Evolutionary conservation across 2,113 vertebrate species (phyloP).

Genomic region (Microtus montanus): DNA sequence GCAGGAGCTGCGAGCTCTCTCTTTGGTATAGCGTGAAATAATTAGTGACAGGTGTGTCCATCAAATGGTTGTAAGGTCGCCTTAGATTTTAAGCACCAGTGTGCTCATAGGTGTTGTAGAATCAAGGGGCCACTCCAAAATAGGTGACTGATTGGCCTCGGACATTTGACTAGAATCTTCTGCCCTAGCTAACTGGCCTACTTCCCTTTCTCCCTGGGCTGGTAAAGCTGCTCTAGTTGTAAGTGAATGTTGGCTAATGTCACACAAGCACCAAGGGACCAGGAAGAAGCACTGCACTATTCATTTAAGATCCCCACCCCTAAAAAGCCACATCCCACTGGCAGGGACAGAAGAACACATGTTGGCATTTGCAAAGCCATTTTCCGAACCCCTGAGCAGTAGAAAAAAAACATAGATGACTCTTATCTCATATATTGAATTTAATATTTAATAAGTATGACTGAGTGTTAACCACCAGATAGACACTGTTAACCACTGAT

Average conservation of each 20-base stretch:
- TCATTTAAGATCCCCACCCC: neutral
- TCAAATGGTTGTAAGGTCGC: neutral
- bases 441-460: neutral
- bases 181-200: neutral
- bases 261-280: neutral
- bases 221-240: neutral
- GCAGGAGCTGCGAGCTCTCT: neutral
- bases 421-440: neutral
- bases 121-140: neutral
- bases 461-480: neutral
- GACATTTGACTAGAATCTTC: neutral
- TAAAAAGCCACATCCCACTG: neutral
- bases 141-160: neutral
- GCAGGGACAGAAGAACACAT: neutral
- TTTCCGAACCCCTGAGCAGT: slow-evolving; percentile 14
- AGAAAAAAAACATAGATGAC: neutral
- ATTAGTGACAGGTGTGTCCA: neutral
- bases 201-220: neutral
- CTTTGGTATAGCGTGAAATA: neutral
- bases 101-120: neutral
- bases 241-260: neutral
- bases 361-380: neutral
- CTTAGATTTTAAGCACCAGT: slow-evolving; percentile 18
- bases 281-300: neutral
- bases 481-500: neutral